Conservation (phyloP, 2,797 vertebrate genomes). For the Lateolabrax maculatus region DNA sequence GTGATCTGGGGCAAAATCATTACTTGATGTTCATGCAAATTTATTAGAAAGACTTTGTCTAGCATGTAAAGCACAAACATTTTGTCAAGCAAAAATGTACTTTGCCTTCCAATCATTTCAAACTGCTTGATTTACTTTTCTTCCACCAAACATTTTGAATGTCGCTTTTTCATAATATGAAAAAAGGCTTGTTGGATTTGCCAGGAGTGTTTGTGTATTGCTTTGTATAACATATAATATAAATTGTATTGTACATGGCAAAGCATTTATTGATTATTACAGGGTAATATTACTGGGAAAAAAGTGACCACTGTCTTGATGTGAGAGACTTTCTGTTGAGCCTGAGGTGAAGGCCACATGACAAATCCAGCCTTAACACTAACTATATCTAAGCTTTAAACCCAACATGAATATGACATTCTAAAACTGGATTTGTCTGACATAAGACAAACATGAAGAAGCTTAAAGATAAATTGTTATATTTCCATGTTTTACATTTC, state of each 20-base stretch:
- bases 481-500: slow-evolving; percentile 13
- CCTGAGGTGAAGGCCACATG: background rate
- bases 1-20: background rate
- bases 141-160: background rate
- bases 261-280: background rate
- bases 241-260: background rate
- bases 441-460: slow-evolving; percentile 1
- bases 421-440: background rate
- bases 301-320: background rate
- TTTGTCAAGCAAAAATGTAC: background rate
- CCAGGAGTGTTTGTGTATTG: too few species aligned
- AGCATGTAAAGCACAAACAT: background rate
- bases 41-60: background rate
- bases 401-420: slow-evolving; percentile 1
- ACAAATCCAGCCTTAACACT: slow-evolving; percentile 6
- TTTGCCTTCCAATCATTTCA: rapidly evolving
- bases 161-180: background rate
- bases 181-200: background rate
- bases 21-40: background rate
- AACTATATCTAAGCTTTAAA: background rate
- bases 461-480: slow-evolving; percentile 11
- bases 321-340: slow-evolving; percentile 15
- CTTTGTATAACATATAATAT: background rate
- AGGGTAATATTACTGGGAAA: background rate
- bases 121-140: background rate